These are phyloP conservation scores for Scaptomyza reducta DNA, from an alignment of 2,888 invertebrate species.

Conservation along the genomic window DNA sequence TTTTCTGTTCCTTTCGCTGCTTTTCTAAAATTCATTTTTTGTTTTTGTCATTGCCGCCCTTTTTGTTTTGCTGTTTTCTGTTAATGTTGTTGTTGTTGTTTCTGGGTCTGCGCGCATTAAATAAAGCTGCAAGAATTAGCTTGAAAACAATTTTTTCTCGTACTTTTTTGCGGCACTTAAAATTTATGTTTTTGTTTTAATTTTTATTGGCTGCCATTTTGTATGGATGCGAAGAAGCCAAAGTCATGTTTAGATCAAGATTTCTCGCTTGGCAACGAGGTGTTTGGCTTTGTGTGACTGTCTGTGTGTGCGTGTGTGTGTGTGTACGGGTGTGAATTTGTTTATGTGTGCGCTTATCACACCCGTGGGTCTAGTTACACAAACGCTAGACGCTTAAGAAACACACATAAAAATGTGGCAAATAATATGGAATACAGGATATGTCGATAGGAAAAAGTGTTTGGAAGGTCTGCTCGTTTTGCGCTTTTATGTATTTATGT, in stretches of 20 bases:
- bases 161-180: conserved; percentile 36
- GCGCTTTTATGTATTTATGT: conserved; percentile 8
- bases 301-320: conserved; percentile 1
- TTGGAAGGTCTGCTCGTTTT: background rate
- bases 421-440: conserved; percentile 13
- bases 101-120: conserved; percentile 36
- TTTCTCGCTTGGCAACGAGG: conserved; percentile 31
- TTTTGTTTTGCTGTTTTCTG: conserved; percentile 33
- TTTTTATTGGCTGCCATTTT: conserved; percentile 61
- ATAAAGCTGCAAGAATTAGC: conserved; percentile 63
- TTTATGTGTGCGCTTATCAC: conserved; percentile 49
- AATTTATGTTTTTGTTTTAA: conserved; percentile 57
- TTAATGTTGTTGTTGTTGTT: conserved; percentile 11
- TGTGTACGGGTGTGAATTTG: conserved; percentile 41
- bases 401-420: conserved; percentile 24
- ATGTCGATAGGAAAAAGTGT: conserved; percentile 12
- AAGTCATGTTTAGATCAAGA: conserved; percentile 42
- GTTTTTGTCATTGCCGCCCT: conserved; percentile 47
- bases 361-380: conserved; percentile 48
- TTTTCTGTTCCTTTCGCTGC: conserved; percentile 22
- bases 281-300: background rate
- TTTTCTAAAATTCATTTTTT: conserved; percentile 41
- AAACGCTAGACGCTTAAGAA: conserved; percentile 23
- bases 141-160: conserved; percentile 31
- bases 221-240: conserved; percentile 27